These are phyloP conservation scores for Jacana jacana DNA, from an alignment of 2,113 vertebrate genomes.

Conservation along the genomic window DNA sequence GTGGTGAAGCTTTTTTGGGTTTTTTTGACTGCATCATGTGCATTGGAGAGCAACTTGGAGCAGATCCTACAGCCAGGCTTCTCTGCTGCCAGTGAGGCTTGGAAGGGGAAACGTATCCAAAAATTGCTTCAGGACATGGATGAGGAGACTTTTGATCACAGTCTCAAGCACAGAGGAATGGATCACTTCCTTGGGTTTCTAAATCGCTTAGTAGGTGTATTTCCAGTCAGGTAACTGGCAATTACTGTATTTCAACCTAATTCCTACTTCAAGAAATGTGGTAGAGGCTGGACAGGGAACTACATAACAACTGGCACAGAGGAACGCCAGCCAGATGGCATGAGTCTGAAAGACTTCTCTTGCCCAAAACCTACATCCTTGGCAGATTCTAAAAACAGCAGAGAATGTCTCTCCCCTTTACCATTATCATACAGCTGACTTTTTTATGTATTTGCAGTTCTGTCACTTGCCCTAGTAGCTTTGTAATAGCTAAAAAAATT, in stretches of 20 bases:
- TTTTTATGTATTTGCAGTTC: neutral
- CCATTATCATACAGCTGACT: neutral
- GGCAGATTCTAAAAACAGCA: neutral
- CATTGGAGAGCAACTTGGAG: neutral
- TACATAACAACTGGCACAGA: conserved; percentile 4
- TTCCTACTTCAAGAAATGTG: neutral
- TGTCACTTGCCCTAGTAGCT: neutral
- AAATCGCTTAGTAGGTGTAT: neutral
- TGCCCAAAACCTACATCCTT: neutral
- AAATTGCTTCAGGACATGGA: neutral
- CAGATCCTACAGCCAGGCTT: neutral
- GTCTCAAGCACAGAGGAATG: neutral
- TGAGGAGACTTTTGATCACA: neutral
- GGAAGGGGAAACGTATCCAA: neutral
- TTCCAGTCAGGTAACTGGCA: neutral
- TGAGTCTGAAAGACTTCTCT: neutral
- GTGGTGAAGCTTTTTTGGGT: neutral
- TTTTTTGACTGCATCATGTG: neutral
- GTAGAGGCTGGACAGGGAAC: neutral
- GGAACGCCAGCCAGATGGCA: neutral
- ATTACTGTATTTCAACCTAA: neutral
- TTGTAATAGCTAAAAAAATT: neutral
- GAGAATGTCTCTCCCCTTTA: neutral
- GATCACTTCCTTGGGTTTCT: neutral
- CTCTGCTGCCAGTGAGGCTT: neutral